Evolutionary conservation across 2,113 vertebrate genomes (phyloP), one percentile per base, ranked within the genome.

Genomic region (Dromaius novaehollandiae): DNA sequence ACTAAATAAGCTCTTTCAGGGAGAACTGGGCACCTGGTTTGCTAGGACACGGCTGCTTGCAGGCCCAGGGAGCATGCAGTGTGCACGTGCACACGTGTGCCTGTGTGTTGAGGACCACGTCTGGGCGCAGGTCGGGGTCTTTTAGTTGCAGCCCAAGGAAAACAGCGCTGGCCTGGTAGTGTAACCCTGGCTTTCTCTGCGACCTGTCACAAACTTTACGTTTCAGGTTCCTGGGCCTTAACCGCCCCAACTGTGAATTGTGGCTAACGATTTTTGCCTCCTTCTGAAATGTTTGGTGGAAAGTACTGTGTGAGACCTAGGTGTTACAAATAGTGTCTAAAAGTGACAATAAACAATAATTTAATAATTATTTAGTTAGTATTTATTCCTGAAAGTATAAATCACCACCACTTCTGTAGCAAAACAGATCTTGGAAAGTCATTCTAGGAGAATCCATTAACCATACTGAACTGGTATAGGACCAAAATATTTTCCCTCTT

Each of bases 71-170:
- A 53, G 40, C 5, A 7, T 30, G 36, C 36, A 30, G 14, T 4
- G 3, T 13, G 50, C 19, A 10, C 1, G 15, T 11, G 53, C 55
- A 32, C 55, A 25, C 3, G 0, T 7, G 28, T 25, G 25, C 7
- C n/a, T 1, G 13, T 4, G 64, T 56, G 82, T 69, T 34, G 64
- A 5, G 19, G 14, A 8, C 19, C 78, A 2, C 56, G 7, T 53
- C 50, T 3, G 21, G 8, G 56, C 18, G 5, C 7, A 0, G 0
- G 2, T 5, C 17, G 1, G 13, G 44, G 9, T 73, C n/a, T 53
- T 30, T 10, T 9, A 21, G 24, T 38, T 46, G 42, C 28, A 20
- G 32, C 50, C 56, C 77, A 16, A 13, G 28, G 34, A n/a, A 1
- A 53, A 2, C 48, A 24, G 18, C 0, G 0, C n/a, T 40, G 16